Evolutionary conservation across 2,797 vertebrate genomes (phyloP), one percentile per base, ranked within the genome.

Genomic region (Bovichtus diacanthus): DNA sequence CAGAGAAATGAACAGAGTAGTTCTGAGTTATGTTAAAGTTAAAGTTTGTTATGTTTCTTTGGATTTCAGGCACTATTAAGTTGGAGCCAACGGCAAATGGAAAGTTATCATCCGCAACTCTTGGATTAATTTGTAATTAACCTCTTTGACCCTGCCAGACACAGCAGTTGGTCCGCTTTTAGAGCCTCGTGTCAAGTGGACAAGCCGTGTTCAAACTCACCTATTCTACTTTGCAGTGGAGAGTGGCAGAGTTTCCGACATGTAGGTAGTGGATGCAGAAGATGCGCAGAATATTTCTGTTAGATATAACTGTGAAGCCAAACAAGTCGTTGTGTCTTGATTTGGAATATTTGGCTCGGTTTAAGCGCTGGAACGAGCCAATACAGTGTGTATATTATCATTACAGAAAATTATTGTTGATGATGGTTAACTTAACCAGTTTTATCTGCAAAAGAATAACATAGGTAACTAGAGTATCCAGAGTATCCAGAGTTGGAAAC

Each of bases 41-140:
- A n/a, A n/a, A n/a, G n/a, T n/a, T n/a, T n/a, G n/a, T n/a, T n/a
- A n/a, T n/a, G n/a, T n/a, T n/a, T n/a, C n/a, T n/a, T n/a, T n/a
- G n/a, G n/a, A n/a, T n/a, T n/a, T n/a, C n/a, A n/a, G n/a, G n/a
- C n/a, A n/a, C n/a, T n/a, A n/a, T n/a, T n/a, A n/a, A n/a, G n/a
- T n/a, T n/a, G n/a, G n/a, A n/a, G n/a, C n/a, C 50, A 38, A 34
- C 54, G 51, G 78, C 63, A 75, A 62, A 49, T 16, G 31, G 31
- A 50, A 39, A 34, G 19, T 38, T 70, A 23, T 56, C 63, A 76
- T 64, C 44, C 47, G 21, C 47, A 51, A 54, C 31, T 29, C 50
- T 29, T 75, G 10, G 77, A 51, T 82, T 75, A 79, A 82, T 77
- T 18, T 70, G 59, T 65, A 70, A 86, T 78, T 83, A 88, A 84